Conservation (phyloP, 2,888 invertebrate genomes). For the Chironomus tentans region DNA sequence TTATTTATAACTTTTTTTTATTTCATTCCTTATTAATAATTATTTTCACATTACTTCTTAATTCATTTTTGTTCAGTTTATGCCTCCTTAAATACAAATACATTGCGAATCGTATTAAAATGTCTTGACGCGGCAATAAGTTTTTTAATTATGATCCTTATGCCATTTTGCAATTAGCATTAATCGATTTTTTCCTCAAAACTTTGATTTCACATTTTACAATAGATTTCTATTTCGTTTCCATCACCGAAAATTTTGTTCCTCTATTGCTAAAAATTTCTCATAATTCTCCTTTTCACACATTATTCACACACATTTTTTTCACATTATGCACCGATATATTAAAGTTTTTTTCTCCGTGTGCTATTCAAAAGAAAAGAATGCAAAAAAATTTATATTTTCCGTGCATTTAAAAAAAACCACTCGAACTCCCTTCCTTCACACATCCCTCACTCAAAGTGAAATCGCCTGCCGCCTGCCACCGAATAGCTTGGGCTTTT, state of each 20-base stretch:
- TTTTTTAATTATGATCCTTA: background rate
- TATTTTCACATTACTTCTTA: background rate
- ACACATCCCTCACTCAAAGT: constrained; percentile 13
- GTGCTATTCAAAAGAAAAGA: background rate
- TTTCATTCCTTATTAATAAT: background rate
- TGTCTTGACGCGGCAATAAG: too few species aligned
- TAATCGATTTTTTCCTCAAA: background rate
- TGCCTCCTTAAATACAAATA: too few species aligned
- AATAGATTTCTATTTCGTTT: background rate
- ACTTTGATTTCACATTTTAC: background rate
- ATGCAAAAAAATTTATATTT: background rate
- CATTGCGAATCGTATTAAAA: too few species aligned
- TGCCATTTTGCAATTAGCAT: background rate
- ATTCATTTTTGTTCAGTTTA: too few species aligned
- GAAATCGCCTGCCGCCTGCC: constrained; percentile 25
- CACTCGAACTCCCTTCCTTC: constrained; percentile 24
- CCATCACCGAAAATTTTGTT: background rate
- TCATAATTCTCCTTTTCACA: too few species aligned
- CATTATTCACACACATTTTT: background rate
- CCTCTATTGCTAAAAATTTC: too few species aligned
- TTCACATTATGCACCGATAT: background rate
- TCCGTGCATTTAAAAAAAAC: background rate
- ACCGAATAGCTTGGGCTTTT: constrained; percentile 24
- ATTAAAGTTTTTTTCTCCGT: background rate
- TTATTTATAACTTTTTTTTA: background rate